phyloP scores from a whole-genome alignment of 2,888 invertebrate species.

The Lasioglossum oenotherae region DNA sequence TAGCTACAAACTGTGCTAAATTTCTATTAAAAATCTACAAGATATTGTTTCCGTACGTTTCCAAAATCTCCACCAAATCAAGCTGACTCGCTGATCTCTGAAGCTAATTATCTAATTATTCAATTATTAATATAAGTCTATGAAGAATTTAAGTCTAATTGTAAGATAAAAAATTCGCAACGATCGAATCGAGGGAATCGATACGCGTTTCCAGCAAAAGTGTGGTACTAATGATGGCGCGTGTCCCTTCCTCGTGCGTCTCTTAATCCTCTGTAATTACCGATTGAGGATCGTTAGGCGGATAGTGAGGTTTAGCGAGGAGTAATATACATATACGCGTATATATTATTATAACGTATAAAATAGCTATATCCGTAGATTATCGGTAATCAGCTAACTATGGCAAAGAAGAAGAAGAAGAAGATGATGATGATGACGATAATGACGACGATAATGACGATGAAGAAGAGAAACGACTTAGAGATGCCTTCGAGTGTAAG shows the following conservation, averaged over 20 bases:
- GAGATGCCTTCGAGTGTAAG: conserved; percentile 53
- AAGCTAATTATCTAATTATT: neutral
- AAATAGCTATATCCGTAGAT: conserved; percentile 28
- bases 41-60: neutral
- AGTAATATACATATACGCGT: neutral
- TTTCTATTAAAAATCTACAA: too few species aligned
- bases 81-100: neutral
- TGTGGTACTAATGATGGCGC: conserved; percentile 24
- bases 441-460: neutral
- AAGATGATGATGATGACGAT: neutral
- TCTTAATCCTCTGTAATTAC: conserved; percentile 39
- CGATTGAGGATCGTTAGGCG: conserved; percentile 44
- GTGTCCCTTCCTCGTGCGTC: conserved; percentile 32
- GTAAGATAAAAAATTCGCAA: neutral
- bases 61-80: neutral
- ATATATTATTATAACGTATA: conserved; percentile 3
- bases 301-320: conserved; percentile 24
- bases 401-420: neutral
- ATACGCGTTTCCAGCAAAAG: neutral
- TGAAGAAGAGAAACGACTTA: conserved; percentile 18
- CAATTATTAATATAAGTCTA: neutral
- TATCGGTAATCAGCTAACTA: conserved; percentile 26
- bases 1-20: neutral
- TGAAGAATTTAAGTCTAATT: neutral
- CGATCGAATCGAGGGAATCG: conserved; percentile 17